Conservation (phyloP, 2,113 vertebrate species). For the Mormyrus iriodes region DNA sequence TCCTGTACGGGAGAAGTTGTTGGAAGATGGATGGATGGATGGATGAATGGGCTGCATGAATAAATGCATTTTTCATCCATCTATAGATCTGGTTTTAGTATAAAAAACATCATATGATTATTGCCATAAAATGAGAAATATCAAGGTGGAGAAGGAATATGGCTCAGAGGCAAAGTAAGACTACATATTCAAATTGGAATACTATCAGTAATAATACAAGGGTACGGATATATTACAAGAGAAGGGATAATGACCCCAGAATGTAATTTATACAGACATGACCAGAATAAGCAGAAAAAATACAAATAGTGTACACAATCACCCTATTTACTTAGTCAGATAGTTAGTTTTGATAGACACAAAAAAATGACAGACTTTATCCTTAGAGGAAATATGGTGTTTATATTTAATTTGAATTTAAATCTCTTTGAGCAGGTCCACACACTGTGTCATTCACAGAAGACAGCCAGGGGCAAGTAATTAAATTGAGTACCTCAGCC, state of each 20-base stretch:
- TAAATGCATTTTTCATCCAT: not conserved
- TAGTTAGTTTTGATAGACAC: not conserved
- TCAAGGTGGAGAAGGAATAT: not conserved
- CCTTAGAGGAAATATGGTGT: not conserved
- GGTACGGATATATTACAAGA: not conserved
- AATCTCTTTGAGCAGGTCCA: not conserved
- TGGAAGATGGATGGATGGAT: not conserved
- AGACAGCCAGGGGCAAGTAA: not conserved
- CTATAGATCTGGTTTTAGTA: not conserved
- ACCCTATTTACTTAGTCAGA: not conserved
- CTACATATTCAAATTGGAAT: not conserved
- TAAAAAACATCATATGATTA: not conserved
- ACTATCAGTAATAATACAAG: not conserved
- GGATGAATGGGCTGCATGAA: not conserved
- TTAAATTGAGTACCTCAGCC: not conserved
- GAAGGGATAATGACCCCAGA: not conserved
- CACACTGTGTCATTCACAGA: not conserved
- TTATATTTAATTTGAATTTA: not conserved
- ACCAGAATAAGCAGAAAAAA: not conserved
- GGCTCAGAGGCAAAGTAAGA: not conserved
- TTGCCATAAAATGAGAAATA: not conserved
- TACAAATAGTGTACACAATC: not conserved
- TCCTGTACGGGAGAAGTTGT: not conserved
- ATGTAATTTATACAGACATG: not conserved
- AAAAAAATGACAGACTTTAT: not conserved